A percentile compares a stretch with the other conserved stretches of the same genome.
phyloP scores from a whole-genome alignment of 2,888 invertebrate species.

The Teleogryllus oceanicus region DNA sequence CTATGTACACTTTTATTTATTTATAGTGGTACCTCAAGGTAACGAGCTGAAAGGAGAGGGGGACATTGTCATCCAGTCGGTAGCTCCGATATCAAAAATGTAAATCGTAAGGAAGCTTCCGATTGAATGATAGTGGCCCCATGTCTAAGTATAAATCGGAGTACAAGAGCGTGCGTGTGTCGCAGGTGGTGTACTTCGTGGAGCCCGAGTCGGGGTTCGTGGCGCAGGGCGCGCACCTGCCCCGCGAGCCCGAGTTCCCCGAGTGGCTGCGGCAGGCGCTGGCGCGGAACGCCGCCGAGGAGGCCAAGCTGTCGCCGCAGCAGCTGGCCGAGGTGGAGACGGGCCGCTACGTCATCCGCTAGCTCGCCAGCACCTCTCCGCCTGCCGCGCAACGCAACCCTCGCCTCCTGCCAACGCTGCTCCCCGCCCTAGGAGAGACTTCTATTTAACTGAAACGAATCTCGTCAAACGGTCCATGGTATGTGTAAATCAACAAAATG shows the following conservation, averaged over 20 bases:
- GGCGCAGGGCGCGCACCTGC: slow-evolving; percentile 33
- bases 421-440: neutral
- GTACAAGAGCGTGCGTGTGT: neutral
- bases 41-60: no score
- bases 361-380: neutral
- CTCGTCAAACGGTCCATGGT: neutral
- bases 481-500: no score
- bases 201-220: slow-evolving; percentile 35
- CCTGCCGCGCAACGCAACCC: no score
- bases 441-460: neutral
- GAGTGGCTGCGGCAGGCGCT: slow-evolving; percentile 35
- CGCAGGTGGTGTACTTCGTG: slow-evolving; percentile 25
- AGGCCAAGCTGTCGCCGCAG: slow-evolving; percentile 32
- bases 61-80: no score
- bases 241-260: slow-evolving; percentile 34
- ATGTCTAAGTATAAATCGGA: no score
- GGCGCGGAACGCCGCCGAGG: slow-evolving; percentile 37
- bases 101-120: no score
- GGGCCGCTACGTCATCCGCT: slow-evolving; percentile 33
- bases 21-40: no score
- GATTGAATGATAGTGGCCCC: no score
- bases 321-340: slow-evolving; percentile 34
- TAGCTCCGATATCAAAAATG: no score
- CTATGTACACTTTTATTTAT: no score
- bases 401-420: no score